A percentile compares a stretch with the other conserved stretches of the same genome.
Evolutionary conservation across 1,140 invertebrate species (phyloP).

Genomic region (Gonatopus flavifemur): DNA sequence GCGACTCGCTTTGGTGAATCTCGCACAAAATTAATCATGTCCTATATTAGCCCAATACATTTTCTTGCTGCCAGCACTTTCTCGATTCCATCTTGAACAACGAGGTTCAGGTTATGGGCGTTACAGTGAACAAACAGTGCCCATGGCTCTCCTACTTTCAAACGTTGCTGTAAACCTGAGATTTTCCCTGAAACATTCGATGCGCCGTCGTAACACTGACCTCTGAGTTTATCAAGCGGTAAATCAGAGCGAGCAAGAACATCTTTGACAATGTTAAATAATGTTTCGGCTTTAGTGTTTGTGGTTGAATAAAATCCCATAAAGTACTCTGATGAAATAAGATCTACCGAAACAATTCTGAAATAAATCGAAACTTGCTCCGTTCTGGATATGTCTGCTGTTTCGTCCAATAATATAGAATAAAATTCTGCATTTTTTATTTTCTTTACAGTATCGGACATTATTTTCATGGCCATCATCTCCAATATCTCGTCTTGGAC

Average conservation of each 20-base stretch:
- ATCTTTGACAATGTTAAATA: slow-evolving; percentile 21
- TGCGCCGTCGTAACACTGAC: slow-evolving; percentile 33
- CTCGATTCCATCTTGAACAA: slow-evolving; percentile 26
- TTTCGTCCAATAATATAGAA: slow-evolving; percentile 15
- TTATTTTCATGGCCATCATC: slow-evolving; percentile 17
- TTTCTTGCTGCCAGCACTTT: slow-evolving; percentile 14
- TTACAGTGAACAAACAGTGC: slow-evolving; percentile 30
- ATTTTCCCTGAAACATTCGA: slow-evolving; percentile 26
- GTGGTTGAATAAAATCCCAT: slow-evolving; percentile 22
- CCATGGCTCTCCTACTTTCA: slow-evolving; percentile 24
- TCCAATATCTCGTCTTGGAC: slow-evolving; percentile 19
- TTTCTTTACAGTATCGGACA: slow-evolving; percentile 11
- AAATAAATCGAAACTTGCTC: slow-evolving; percentile 20
- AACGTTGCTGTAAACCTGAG: slow-evolving; percentile 22
- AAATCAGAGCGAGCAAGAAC: slow-evolving; percentile 17
- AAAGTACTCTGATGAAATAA: slow-evolving; percentile 18
- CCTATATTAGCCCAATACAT: slow-evolving; percentile 17
- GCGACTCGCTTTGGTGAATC: slow-evolving; percentile 19
- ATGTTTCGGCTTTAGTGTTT: slow-evolving; percentile 20
- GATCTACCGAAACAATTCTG: slow-evolving; percentile 15
- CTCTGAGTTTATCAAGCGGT: too few relatives aligned
- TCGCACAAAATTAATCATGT: slow-evolving; percentile 19
- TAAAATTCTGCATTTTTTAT: slow-evolving; percentile 15
- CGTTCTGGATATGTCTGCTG: slow-evolving; percentile 8
- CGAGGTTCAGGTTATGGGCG: slow-evolving; percentile 29